Percentiles rank a stretch among this genome's conserved stretches.
These are phyloP conservation scores for Calycopis cecrops DNA, from an alignment of 1,140 invertebrate species.

Conservation along the genomic window DNA sequence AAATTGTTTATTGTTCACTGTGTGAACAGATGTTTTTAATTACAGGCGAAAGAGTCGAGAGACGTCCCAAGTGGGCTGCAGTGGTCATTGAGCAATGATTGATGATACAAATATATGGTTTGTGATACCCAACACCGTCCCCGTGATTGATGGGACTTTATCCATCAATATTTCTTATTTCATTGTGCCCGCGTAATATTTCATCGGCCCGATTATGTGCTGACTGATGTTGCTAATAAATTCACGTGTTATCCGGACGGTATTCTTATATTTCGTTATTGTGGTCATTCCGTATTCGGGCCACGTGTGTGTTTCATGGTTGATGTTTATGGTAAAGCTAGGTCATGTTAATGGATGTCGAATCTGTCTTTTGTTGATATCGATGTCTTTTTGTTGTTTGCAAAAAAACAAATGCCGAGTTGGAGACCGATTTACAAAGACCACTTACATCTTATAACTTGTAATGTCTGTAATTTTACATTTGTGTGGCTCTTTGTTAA, in stretches of 20 bases:
- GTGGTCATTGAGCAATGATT: background rate
- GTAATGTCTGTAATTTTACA: too few species aligned
- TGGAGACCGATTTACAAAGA: too few species aligned
- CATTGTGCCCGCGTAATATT: conserved; percentile 8
- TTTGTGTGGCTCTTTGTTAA: too few species aligned
- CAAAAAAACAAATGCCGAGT: too few species aligned
- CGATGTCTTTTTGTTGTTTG: too few species aligned
- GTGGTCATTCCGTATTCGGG: background rate
- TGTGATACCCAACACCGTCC: conserved; percentile 3
- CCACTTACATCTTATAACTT: too few species aligned
- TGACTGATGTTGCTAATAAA: background rate
- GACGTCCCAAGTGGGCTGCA: conserved; percentile 1
- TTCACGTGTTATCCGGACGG: conserved; percentile 3
- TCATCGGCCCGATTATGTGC: background rate
- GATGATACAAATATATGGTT: background rate
- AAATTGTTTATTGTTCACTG: background rate
- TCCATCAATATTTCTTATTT: conserved; percentile 8
- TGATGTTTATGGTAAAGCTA: too few species aligned
- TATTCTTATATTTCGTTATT: conserved; percentile 3
- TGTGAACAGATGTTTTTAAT: conserved; percentile 5
- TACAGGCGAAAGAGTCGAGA: background rate
- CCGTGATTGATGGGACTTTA: conserved; percentile 4
- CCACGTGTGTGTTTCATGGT: too few species aligned
- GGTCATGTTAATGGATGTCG: too few species aligned
- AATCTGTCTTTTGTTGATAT: too few species aligned